Evolutionary conservation across 1,140 invertebrate genomes (phyloP), one percentile per base, ranked within the genome.

Genomic region (Drosophila lacteicornis): DNA sequence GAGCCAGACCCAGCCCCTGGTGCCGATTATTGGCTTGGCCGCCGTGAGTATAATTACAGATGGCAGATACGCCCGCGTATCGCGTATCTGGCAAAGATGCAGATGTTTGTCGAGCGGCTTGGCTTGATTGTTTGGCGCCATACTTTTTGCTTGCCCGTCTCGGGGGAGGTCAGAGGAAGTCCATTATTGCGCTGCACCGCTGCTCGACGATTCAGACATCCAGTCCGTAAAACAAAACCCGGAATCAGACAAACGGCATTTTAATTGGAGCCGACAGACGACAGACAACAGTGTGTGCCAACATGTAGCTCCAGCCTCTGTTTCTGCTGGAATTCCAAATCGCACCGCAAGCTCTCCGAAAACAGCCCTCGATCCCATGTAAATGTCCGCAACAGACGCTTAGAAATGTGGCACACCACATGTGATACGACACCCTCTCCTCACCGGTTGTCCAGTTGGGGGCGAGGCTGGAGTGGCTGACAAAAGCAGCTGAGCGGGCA

Each of bases 121-220:
- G 33, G 9, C 33, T 76, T 80, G 67, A 88, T 87, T 83, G 77
- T 51, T 87, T 84, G 83, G 83, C 77, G 65, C 79, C 68, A 84
- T 80, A 88, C 84, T 88, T 88, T 78, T 84, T 63, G 65, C 73
- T 71, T 59, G 65, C 68, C 78, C 63, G 75, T 68, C 50, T 38
- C 27, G 55, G 47, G 38, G 47, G 38, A 51, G 67, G 67, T 25
- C 59, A 79, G 50, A 67, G 84, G 84, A 87, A 78, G 84, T 74
- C 67, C 53, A 84, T 88, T 80, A 84, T 88, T 88, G 79, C 74
- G 50, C 77, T 75, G 65, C 60, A 47, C 30, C 12, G 30, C 51
- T 40, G 36, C 73, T 59, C 55, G 30, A 45, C 82, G 66, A 42
- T 25, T 25, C 55, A 22, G 19, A n/a, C 36, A 12, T 61, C 25